These are phyloP conservation scores for Pachycephus smyrnensis DNA, from an alignment of 2,888 invertebrate genomes.

Conservation along the genomic window DNA sequence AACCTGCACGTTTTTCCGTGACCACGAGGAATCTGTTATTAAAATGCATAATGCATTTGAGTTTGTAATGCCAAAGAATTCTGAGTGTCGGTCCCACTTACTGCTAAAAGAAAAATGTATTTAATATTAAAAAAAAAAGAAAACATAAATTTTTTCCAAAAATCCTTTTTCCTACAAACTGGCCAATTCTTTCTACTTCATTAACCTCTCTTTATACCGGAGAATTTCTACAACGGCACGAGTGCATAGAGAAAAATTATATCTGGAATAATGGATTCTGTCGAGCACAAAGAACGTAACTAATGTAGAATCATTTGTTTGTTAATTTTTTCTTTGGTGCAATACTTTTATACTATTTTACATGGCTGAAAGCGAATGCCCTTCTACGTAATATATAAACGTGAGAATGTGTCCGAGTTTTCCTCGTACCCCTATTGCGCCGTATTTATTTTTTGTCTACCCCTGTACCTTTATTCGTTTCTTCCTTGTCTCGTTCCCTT, in stretches of 20 bases:
- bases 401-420: not conserved
- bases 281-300: too few species aligned
- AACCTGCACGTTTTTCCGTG: not conserved
- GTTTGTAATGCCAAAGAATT: not conserved
- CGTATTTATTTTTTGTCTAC: not conserved
- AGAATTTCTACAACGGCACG: not conserved
- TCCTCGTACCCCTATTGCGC: not conserved
- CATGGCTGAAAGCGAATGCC: not conserved
- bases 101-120: too few species aligned
- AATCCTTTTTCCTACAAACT: too few species aligned
- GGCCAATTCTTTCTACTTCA: too few species aligned
- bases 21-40: not conserved
- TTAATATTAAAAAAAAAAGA: too few species aligned
- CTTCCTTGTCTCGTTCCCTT: not conserved
- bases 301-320: too few species aligned
- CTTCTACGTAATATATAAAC: not conserved
- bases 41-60: conserved; percentile 7
- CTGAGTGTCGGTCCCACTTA: not conserved
- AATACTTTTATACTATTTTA: not conserved
- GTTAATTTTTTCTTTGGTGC: not conserved
- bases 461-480: not conserved
- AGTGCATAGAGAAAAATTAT: not conserved
- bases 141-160: too few species aligned
- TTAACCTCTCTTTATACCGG: not conserved
- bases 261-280: not conserved